Conservation (phyloP, 2,797 vertebrate species). For the Parotocinclus haroldoi region DNA sequence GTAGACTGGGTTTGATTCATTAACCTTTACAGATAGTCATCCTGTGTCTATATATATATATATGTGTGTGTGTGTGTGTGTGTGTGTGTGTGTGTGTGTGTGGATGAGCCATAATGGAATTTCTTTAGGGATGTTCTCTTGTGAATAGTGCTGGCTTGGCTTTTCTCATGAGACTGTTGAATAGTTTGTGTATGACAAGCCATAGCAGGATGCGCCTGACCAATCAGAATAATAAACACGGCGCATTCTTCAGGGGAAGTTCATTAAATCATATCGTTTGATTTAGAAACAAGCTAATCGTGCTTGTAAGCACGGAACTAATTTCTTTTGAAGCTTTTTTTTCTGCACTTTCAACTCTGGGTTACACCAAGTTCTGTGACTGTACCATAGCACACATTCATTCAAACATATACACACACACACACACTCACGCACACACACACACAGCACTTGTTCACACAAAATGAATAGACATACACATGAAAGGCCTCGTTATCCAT, state of each 20-base stretch:
- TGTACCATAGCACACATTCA: slow-evolving; percentile 56
- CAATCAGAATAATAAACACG: slow-evolving; percentile 79
- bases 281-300: slow-evolving; percentile 76
- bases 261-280: slow-evolving; percentile 79
- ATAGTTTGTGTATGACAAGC: slow-evolving; percentile 61
- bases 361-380: slow-evolving; percentile 69
- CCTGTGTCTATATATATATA: too few species aligned
- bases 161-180: slow-evolving; percentile 72
- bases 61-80: slow-evolving; percentile 9
- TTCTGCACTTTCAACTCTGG: slow-evolving; percentile 67
- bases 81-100: slow-evolving; percentile 9
- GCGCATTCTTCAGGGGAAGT: slow-evolving; percentile 70
- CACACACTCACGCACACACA: slow-evolving; percentile 38
- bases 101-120: slow-evolving; percentile 25
- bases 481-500: slow-evolving; percentile 73
- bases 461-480: slow-evolving; percentile 62
- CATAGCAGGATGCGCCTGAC: slow-evolving; percentile 72
- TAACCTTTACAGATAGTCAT: too few species aligned
- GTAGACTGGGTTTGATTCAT: too few species aligned
- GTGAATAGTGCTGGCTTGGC: slow-evolving; percentile 38
- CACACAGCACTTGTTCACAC: slow-evolving; percentile 12
- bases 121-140: slow-evolving; percentile 23
- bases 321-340: slow-evolving; percentile 70
- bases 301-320: slow-evolving; percentile 72
- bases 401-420: slow-evolving; percentile 37